Base-by-base conservation (phyloP, 2,113 vertebrate species). In the Antechinus flavipes region DNA sequence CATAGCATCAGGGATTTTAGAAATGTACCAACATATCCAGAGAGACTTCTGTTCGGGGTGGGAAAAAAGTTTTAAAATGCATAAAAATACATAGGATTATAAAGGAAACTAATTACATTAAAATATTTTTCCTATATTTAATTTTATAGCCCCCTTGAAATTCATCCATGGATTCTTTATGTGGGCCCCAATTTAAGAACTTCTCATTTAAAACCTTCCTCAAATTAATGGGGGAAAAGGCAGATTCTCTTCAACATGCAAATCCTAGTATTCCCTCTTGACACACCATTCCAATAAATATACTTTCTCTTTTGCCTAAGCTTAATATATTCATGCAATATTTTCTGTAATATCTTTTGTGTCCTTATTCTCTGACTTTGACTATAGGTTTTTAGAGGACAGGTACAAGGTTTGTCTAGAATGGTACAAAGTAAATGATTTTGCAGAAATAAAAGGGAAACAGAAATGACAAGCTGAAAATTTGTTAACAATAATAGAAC, bases 391-490 rank as follows among this genome's bases (percentile, higher is more conserved):
- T 91, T 55, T 89, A 94, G 93, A 93, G 30, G 93, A 54, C 54
- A 91, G 49, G 54, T 42, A 94, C 93, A 95, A 94, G 90, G 42
- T 52, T 14, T 84, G 84, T 55, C 49, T 95, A 91, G 91, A 93
- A 94, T 97, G 93, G 93, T 92, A 97, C 92, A 54, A 54, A 94
- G 50, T 84, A 97, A 96, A 90, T 93, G 42, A 90, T 94, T 92
- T 58, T 54, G 30, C 95, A 96, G 90, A 54, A 92, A 92, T 94
- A 94, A 68, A 91, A 94, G 61, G 96, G 50, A 50, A 56, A 96
- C 91, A 95, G 61, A 91, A 93, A 94, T 90, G 93, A 93, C 97
- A 98, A 94, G 61, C n/a, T 93, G 42, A 42, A 90, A 92, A 95
- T 90, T 92, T 23, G 54, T 84, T 97, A 96, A 93, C 16, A 56